These are phyloP conservation scores for Sisyra nigra DNA, from an alignment of 2,888 invertebrate genomes.

Conservation along the genomic window DNA sequence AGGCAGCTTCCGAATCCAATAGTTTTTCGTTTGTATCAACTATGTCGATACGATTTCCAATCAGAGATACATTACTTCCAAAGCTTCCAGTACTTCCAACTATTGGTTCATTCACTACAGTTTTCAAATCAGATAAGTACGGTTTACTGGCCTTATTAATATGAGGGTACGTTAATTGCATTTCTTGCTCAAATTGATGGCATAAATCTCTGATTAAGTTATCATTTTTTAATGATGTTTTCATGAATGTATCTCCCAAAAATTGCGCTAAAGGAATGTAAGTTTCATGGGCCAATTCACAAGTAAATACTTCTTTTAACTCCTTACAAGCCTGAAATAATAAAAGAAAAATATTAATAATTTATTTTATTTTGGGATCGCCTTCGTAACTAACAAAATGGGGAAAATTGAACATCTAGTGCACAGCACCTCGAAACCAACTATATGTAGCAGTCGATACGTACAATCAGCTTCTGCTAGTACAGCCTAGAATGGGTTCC, in stretches of 20 bases:
- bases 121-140: slow-evolving; percentile 14
- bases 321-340: slow-evolving; percentile 52
- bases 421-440: too few species aligned
- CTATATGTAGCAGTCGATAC: too few species aligned
- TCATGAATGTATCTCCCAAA: slow-evolving; percentile 53
- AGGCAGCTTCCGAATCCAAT: slow-evolving; percentile 32
- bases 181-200: slow-evolving; percentile 47
- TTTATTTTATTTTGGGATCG: too few species aligned
- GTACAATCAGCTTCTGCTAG: too few species aligned
- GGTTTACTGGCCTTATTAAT: slow-evolving; percentile 12
- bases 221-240: slow-evolving; percentile 58
- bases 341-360: too few species aligned
- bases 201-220: slow-evolving; percentile 63
- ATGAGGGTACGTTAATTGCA: slow-evolving; percentile 14
- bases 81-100: slow-evolving; percentile 40
- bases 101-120: slow-evolving; percentile 8
- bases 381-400: too few species aligned
- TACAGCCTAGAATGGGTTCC: too few species aligned
- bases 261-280: slow-evolving; percentile 62
- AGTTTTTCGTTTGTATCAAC: slow-evolving; percentile 24
- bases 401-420: too few species aligned
- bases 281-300: slow-evolving; percentile 68
- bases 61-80: slow-evolving; percentile 65
- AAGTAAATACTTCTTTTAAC: slow-evolving; percentile 64
- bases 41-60: slow-evolving; percentile 79